These are phyloP conservation scores for Scrobipalpa costella DNA, from an alignment of 2,888 invertebrate genomes.

Conservation along the genomic window DNA sequence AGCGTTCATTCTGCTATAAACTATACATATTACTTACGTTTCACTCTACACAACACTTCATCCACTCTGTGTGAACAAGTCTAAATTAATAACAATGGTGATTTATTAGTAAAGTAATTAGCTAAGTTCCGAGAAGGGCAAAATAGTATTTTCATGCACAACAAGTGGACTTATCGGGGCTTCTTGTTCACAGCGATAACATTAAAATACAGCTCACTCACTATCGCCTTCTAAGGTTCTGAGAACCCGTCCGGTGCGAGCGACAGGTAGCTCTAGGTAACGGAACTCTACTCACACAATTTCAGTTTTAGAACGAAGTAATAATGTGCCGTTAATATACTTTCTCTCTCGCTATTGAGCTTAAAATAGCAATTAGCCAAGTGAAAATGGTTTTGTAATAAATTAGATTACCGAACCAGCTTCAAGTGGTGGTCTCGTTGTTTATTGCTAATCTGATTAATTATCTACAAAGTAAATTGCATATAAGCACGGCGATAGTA, in stretches of 20 bases:
- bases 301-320: slow-evolving; percentile 61
- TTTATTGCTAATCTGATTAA: slow-evolving; percentile 19
- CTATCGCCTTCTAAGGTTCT: slow-evolving; percentile 72
- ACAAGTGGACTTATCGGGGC: slow-evolving; percentile 70
- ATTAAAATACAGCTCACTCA: slow-evolving; percentile 68
- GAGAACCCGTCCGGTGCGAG: slow-evolving; percentile 63
- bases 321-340: slow-evolving; percentile 63
- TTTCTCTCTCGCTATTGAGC: slow-evolving; percentile 58
- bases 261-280: slow-evolving; percentile 75
- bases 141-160: slow-evolving; percentile 59
- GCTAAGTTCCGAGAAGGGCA: slow-evolving; percentile 60
- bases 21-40: background rate
- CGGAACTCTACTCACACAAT: slow-evolving; percentile 70
- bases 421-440: slow-evolving; percentile 11
- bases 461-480: slow-evolving; percentile 15
- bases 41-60: background rate
- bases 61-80: background rate
- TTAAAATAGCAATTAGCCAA: slow-evolving; percentile 43
- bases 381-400: slow-evolving; percentile 43
- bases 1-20: background rate
- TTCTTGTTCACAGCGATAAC: slow-evolving; percentile 73
- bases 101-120: slow-evolving; percentile 48
- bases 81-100: slow-evolving; percentile 28
- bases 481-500: slow-evolving; percentile 12
- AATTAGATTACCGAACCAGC: slow-evolving; percentile 27